A percentile compares a stretch with the other conserved stretches of the same genome.
Evolutionary conservation across 2,113 vertebrate genomes (phyloP).

Genomic region (Camarhynchus parvulus): DNA sequence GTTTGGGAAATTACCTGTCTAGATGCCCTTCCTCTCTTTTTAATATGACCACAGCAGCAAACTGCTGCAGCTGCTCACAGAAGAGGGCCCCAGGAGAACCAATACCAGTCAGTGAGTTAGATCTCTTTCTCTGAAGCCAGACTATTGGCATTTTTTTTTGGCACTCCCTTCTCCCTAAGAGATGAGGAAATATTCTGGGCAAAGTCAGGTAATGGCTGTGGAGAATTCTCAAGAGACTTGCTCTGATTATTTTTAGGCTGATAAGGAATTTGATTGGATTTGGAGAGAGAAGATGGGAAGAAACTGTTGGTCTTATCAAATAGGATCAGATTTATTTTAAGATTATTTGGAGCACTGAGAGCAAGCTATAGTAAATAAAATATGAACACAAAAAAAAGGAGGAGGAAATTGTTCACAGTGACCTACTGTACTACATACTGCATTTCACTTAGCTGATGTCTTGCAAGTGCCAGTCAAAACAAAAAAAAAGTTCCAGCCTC

Average conservation of each 20-base stretch:
- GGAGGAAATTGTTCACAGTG: conserved; percentile 3
- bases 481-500: not conserved
- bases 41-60: not conserved
- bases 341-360: conserved; percentile 30
- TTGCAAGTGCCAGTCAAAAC: conserved; percentile 1
- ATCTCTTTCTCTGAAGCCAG: not conserved
- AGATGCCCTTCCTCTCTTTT: not conserved
- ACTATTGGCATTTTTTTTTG: not conserved
- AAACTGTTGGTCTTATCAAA: conserved; percentile 24
- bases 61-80: not conserved
- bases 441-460: not conserved
- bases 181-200: not conserved
- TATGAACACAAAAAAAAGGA: conserved; percentile 13
- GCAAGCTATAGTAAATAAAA: conserved; percentile 38
- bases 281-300: not conserved
- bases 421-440: not conserved
- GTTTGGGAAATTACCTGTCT: not conserved
- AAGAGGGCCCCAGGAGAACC: not conserved
- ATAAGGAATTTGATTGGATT: conserved; percentile 35
- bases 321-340: conserved; percentile 42
- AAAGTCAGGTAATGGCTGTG: not conserved
- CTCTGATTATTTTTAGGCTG: conserved; percentile 18
- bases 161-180: not conserved
- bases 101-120: not conserved
- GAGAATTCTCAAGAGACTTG: not conserved